These are phyloP conservation scores for Dendronephthya gigantea DNA, from an alignment of 64 coral and sea anemone genomes.

Conservation along the genomic window DNA sequence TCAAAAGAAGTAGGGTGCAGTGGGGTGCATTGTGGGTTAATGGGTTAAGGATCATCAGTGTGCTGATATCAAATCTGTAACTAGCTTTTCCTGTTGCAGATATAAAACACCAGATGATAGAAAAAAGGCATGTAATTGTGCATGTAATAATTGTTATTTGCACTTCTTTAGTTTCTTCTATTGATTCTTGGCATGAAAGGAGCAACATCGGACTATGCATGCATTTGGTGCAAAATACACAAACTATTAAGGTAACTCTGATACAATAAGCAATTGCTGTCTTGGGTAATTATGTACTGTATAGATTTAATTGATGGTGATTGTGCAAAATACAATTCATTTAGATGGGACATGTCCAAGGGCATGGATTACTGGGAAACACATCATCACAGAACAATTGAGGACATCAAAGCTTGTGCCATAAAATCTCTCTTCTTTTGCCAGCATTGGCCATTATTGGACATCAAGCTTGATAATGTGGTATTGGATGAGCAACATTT, in stretches of 20 bases:
- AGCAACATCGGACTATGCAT: not conserved
- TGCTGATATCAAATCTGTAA: no score
- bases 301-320: not conserved
- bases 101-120: no score
- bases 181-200: conserved; percentile 9
- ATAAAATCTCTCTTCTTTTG: not conserved
- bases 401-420: not conserved
- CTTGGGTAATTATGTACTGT: not conserved
- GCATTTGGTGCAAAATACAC: not conserved
- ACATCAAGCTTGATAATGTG: not conserved
- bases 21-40: no score
- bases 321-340: not conserved
- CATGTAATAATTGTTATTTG: not conserved
- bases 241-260: not conserved
- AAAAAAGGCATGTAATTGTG: no score
- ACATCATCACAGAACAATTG: not conserved
- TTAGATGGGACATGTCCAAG: not conserved
- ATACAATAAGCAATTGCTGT: not conserved
- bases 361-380: not conserved
- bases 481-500: not conserved
- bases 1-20: no score
- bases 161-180: not conserved
- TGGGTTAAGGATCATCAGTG: no score
- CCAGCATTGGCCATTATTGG: not conserved
- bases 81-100: no score